A percentile compares a stretch with the other conserved stretches of the same genome.
Conservation (phyloP, 1,140 invertebrate genomes). For the Trachelipus rathkii region DNA sequence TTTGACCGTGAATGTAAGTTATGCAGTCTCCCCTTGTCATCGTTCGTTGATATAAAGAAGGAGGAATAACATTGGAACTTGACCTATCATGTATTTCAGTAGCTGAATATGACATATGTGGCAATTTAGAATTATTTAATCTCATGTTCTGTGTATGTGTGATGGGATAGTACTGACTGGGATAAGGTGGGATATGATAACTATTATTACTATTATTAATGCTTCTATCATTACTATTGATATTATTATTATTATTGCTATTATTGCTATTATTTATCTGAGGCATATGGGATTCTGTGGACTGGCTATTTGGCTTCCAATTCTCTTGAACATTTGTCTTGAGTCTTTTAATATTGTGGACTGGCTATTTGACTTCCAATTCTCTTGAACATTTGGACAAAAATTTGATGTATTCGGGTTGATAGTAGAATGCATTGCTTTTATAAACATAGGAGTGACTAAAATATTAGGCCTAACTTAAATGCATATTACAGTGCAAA, state of each 20-base stretch:
- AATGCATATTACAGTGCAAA: too few relatives aligned
- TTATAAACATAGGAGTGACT: too few relatives aligned
- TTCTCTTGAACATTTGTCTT: too few relatives aligned
- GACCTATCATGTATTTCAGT: slow-evolving; percentile 22
- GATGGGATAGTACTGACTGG: background rate
- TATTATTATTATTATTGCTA: background rate
- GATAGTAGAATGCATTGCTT: too few relatives aligned
- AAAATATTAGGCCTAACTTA: too few relatives aligned
- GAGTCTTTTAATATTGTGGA: background rate
- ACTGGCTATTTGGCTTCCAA: background rate
- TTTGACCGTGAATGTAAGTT: slow-evolving; percentile 51
- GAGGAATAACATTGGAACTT: background rate
- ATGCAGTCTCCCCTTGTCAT: slow-evolving; percentile 22
- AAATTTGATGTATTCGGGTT: too few relatives aligned
- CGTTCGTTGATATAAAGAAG: background rate
- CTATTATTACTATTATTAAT: background rate
- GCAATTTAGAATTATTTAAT: background rate
- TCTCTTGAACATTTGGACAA: too few relatives aligned
- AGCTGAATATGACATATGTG: background rate
- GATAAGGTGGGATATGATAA: background rate
- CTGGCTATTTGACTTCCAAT: background rate
- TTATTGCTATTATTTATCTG: too few relatives aligned
- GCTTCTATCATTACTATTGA: background rate
- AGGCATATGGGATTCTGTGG: too few relatives aligned
- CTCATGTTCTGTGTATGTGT: slow-evolving; percentile 5